Percentiles rank a stretch among this genome's conserved stretches.
Evolutionary conservation across 2,113 vertebrate species (phyloP).

Genomic region (Engraulis encrasicolus): DNA sequence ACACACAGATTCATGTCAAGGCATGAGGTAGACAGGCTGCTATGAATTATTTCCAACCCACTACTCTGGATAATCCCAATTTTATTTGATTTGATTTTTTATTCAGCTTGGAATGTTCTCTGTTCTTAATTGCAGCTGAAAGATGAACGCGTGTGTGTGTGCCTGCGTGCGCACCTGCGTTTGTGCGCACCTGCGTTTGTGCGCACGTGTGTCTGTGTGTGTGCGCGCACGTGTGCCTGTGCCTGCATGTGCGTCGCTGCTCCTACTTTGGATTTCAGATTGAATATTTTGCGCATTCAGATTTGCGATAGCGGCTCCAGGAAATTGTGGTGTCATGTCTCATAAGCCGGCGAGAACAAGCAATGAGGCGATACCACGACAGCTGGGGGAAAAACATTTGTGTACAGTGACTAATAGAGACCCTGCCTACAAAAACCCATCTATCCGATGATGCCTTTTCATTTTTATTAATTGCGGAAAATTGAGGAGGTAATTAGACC

Average conservation of each 20-base stretch:
- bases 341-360: not conserved
- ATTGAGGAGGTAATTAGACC: slow-evolving; percentile 20
- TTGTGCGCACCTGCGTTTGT: not conserved
- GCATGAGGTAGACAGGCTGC: slow-evolving; percentile 1
- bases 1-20: no score
- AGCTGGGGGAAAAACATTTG: slow-evolving; percentile 23
- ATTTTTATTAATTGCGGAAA: slow-evolving; percentile 30
- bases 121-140: not conserved
- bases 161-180: no score
- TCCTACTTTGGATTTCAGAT: slow-evolving; percentile 33
- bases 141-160: not conserved
- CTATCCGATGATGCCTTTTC: slow-evolving; percentile 17
- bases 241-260: not conserved
- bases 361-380: not conserved
- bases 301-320: not conserved
- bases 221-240: not conserved
- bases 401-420: not conserved
- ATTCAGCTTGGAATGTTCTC: not conserved
- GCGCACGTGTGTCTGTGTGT: not conserved
- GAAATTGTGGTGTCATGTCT: slow-evolving; percentile 9
- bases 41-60: not conserved
- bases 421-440: not conserved
- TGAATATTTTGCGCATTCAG: slow-evolving; percentile 11
- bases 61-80: not conserved
- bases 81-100: not conserved